Evolutionary conservation across 2,888 invertebrate genomes (phyloP).

Genomic region (Hydrotaea diabolus): DNA sequence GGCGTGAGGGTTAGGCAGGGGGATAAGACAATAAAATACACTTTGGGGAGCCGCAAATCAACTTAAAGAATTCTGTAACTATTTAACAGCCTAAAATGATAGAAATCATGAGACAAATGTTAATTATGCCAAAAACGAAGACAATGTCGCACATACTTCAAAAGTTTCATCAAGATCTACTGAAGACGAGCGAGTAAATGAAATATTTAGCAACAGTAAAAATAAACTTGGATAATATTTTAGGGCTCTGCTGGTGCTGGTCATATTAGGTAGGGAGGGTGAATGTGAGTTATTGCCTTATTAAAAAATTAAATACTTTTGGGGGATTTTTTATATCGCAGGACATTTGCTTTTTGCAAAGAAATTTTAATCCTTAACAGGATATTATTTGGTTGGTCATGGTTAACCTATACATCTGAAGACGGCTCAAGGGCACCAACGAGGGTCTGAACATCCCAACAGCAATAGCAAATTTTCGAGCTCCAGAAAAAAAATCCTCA

Average conservation of each 20-base stretch:
- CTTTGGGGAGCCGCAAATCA: constrained; percentile 62
- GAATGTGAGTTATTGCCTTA: neutral
- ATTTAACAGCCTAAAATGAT: constrained; percentile 35
- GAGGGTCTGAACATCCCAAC: no score
- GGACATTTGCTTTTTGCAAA: no score
- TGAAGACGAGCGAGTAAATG: neutral
- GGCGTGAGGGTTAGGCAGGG: neutral
- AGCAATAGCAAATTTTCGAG: no score
- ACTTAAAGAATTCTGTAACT: constrained; percentile 50
- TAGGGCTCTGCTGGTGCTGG: neutral
- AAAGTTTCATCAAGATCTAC: neutral
- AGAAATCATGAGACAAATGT: constrained; percentile 27
- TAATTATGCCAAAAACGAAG: neutral
- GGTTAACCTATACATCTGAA: no score
- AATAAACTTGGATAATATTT: neutral
- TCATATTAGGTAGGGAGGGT: neutral
- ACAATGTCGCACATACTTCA: neutral
- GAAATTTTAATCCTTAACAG: no score
- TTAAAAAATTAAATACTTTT: neutral
- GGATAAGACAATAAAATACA: constrained; percentile 51
- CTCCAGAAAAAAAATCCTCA: no score
- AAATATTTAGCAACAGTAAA: neutral
- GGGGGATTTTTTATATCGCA: neutral
- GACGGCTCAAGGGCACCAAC: no score
- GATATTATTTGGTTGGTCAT: no score